These are phyloP conservation scores for Ceratosolen fusciceps DNA, from an alignment of 1,140 invertebrate genomes.

Conservation along the genomic window DNA sequence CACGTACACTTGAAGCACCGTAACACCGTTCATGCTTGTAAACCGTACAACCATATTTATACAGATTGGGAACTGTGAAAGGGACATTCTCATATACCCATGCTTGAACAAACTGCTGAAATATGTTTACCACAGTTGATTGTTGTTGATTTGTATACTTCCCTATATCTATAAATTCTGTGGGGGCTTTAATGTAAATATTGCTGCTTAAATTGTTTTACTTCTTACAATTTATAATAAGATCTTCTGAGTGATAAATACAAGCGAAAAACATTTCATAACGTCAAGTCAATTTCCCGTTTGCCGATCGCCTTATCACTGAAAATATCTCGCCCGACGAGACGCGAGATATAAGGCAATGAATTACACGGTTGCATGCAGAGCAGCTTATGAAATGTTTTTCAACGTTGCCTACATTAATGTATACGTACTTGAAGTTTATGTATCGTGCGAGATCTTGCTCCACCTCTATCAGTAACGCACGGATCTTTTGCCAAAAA, in stretches of 20 bases:
- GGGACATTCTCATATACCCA: constrained; percentile 78
- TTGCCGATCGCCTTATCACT: too few species aligned
- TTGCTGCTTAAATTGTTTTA: constrained; percentile 71
- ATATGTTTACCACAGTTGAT: constrained; percentile 64
- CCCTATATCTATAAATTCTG: constrained; percentile 61
- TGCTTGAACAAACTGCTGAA: constrained; percentile 63
- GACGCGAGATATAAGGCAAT: too few species aligned
- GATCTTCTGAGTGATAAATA: constrained; percentile 7
- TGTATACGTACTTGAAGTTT: constrained; percentile 17
- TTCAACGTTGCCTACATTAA: constrained; percentile 25
- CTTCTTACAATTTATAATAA: constrained; percentile 19
- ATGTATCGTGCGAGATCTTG: constrained; percentile 23
- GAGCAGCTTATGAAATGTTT: constrained; percentile 38
- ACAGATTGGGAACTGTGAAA: constrained; percentile 77
- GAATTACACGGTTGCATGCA: not conserved
- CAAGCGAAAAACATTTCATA: constrained; percentile 25
- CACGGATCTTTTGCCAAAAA: constrained; percentile 62
- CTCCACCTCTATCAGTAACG: constrained; percentile 47
- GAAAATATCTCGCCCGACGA: too few species aligned
- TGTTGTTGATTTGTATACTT: constrained; percentile 62
- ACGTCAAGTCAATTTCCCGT: too few species aligned
- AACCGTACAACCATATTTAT: constrained; percentile 58
- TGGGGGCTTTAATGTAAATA: constrained; percentile 76
- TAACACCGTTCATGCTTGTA: not conserved
- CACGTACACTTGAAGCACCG: constrained; percentile 11